Evolutionary conservation across 2,113 vertebrate genomes (phyloP).

Genomic region (Pitta sordida): DNA sequence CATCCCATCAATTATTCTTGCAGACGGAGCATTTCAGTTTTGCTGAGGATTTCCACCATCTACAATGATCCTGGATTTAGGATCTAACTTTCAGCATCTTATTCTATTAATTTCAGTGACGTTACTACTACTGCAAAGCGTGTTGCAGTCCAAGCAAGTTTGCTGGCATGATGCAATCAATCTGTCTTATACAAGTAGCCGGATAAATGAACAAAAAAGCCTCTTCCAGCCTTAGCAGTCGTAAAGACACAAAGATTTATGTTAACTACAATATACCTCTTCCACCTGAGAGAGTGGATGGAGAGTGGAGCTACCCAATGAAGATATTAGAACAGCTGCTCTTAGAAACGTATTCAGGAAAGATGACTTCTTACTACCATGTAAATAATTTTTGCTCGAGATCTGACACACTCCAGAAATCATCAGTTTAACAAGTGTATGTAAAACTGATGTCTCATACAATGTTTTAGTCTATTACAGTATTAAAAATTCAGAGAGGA

Average conservation of each 20-base stretch:
- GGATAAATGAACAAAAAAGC: not conserved
- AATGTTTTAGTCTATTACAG: not conserved
- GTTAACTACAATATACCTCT: not conserved
- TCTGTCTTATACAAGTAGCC: not conserved
- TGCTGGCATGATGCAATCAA: not conserved
- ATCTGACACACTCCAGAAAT: not conserved
- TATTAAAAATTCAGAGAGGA: not conserved
- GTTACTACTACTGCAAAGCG: not conserved
- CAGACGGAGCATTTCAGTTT: not conserved
- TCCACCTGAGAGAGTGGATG: not conserved
- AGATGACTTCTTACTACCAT: not conserved
- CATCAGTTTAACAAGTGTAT: not conserved
- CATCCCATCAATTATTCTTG: not conserved
- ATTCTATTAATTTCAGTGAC: not conserved
- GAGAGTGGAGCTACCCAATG: not conserved
- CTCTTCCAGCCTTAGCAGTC: not conserved
- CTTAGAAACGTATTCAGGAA: not conserved
- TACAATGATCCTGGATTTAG: not conserved
- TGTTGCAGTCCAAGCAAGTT: not conserved
- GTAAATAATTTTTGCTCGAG: not conserved
- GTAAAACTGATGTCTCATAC: not conserved
- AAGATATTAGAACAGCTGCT: not conserved
- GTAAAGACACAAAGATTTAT: not conserved
- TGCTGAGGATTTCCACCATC: not conserved
- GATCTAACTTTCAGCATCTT: not conserved